Percentiles rank a stretch among this genome's conserved stretches.
phyloP scores from a whole-genome alignment of 2,888 invertebrate genomes.

The Dynastes tityus region DNA sequence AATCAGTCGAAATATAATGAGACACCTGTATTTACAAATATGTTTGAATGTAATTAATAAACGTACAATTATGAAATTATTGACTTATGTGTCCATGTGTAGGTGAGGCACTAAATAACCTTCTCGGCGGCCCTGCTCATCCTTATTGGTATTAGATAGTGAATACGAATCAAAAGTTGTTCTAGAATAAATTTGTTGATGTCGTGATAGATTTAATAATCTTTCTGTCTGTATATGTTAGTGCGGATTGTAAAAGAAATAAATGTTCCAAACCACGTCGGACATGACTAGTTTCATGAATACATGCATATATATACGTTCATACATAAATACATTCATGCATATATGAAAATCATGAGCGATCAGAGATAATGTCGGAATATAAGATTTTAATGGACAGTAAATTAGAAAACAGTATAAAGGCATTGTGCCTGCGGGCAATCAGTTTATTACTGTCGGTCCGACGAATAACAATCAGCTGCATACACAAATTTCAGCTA shows the following conservation, averaged over 20 bases:
- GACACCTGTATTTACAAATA: no score
- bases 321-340: neutral
- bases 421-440: conserved; percentile 4
- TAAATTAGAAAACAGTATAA: conserved; percentile 31
- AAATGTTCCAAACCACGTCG: neutral
- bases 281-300: neutral
- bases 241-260: neutral
- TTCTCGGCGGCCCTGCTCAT: no score
- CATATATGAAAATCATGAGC: conserved; percentile 25
- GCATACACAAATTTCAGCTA: conserved; percentile 18
- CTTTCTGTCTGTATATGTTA: neutral
- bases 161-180: no score
- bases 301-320: neutral
- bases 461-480: conserved; percentile 34
- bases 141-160: no score
- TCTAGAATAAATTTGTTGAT: no score
- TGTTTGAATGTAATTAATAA: no score
- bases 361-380: conserved; percentile 33
- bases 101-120: no score
- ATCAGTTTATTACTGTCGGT: conserved; percentile 19
- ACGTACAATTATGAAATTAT: no score
- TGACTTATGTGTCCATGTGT: no score
- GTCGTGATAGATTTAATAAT: no score
- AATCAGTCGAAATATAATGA: no score
- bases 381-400: conserved; percentile 35